Percentiles rank a stretch among this genome's conserved stretches.
These are phyloP conservation scores for Motacilla alba DNA, from an alignment of 2,113 vertebrate genomes.

Conservation along the genomic window DNA sequence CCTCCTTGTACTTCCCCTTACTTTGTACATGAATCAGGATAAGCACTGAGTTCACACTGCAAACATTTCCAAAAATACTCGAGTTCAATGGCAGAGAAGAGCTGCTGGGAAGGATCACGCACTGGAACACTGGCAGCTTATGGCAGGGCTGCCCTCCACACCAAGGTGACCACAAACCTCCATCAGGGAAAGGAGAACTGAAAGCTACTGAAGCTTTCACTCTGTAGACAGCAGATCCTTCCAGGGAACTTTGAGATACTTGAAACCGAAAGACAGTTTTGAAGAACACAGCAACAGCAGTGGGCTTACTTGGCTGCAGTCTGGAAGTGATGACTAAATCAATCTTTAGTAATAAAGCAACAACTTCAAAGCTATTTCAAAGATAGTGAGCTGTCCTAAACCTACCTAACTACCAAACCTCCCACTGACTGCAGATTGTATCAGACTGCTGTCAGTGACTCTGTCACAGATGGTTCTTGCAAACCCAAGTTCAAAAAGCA, in stretches of 20 bases:
- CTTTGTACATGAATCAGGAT: neutral
- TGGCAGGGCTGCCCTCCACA: neutral
- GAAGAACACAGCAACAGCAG: neutral
- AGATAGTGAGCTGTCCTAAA: neutral
- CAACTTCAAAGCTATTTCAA: neutral
- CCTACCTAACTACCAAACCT: neutral
- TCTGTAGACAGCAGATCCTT: neutral
- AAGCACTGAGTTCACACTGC: neutral
- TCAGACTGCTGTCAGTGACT: neutral
- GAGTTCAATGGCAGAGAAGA: accelerated
- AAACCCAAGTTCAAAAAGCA: neutral
- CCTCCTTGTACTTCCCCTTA: neutral
- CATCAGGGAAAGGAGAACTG: neutral
- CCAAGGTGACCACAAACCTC: neutral
- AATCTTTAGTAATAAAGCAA: neutral
- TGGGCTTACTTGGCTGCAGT: neutral
- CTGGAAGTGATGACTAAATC: neutral
- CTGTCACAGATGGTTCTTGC: neutral
- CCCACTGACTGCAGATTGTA: neutral
- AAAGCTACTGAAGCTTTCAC: neutral
- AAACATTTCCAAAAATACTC: neutral
- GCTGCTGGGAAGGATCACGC: neutral
- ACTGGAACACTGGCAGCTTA: neutral
- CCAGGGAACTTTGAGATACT: neutral
- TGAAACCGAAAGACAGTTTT: neutral